Base-by-base conservation (phyloP, 2,888 invertebrate species). In the Trissolcus japonicus region DNA sequence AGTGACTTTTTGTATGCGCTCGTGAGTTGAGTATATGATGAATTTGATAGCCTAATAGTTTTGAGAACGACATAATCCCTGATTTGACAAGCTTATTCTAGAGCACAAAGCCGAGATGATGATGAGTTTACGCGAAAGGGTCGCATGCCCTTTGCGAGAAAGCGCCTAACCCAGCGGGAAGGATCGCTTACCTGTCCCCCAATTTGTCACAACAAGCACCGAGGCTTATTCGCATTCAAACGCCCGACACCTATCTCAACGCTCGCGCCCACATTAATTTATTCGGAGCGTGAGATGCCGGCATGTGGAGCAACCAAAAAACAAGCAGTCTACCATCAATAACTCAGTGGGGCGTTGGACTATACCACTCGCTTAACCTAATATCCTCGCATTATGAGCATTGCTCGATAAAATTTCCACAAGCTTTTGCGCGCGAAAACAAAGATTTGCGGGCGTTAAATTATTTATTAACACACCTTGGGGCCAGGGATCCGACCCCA, bases 51-150 rank as follows among this genome's bases (percentile, higher is more conserved):
- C 35, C 48, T 61, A 56, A 61, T 55, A 35, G 63, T 59, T 63
- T 53, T 59, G 13, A 46, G 16, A 63, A 63, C 54, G 61, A 55
- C 57, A 63, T 57, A 54, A 60, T 69, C 55, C 65, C 35, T 65
- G 48, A 63, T 77, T 68, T 68, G 72, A 73, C 72, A 77, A 51
- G 63, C 67, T 73, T 53, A 69, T 61, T 65, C 6, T 43, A 16
- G 50, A 29, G 54, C 40, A 74, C 61, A 69, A 69, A 98, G 98
- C 90, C 97, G 98, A 94, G 96, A 96, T 96, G 92, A 91, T 91
- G 90, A 67, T 77, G 69, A 73, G 69, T 77, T 75, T 75, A 59
- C 63, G 71, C 55, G 57, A 71, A 67, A 76, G 67, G 73, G 71
- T 75, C 71, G 62, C 54, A 56, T 71, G 71, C 67, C 77, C 72